A percentile compares a stretch with the other conserved stretches of the same genome.
Conservation (phyloP, 2,113 vertebrate genomes). For the Anhinga rufa region DNA sequence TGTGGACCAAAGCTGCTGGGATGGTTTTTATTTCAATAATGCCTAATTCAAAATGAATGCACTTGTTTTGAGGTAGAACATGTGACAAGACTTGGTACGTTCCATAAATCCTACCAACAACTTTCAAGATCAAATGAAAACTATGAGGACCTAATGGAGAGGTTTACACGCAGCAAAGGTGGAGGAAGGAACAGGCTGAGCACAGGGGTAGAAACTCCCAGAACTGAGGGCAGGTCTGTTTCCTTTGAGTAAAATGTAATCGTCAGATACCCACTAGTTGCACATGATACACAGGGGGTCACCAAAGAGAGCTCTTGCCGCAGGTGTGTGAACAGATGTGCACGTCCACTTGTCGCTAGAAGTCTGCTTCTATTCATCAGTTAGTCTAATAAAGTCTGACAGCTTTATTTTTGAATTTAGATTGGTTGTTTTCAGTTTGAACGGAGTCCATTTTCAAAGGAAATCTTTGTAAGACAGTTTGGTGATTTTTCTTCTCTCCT, state of each 20-base stretch:
- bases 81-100: background rate
- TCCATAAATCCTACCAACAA: background rate
- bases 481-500: background rate
- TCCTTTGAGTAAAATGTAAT: background rate
- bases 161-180: background rate
- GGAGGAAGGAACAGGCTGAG: background rate
- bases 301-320: background rate
- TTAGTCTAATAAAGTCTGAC: background rate
- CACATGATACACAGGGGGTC: fast-evolving
- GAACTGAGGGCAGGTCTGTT: background rate
- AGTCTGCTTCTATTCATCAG: background rate
- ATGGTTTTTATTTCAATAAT: background rate
- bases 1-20: background rate
- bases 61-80: background rate
- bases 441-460: background rate
- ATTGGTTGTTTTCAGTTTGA: background rate
- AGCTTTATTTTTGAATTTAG: background rate
- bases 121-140: background rate
- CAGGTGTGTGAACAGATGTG: background rate
- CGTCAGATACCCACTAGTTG: fast-evolving
- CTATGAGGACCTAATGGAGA: background rate
- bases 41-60: constrained; percentile 5
- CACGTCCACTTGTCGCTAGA: fast-evolving
- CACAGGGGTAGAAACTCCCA: background rate
- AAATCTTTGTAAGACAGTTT: background rate